phyloP scores from a whole-genome alignment of 1,140 invertebrate genomes.

The Drosophila biarmipes region DNA sequence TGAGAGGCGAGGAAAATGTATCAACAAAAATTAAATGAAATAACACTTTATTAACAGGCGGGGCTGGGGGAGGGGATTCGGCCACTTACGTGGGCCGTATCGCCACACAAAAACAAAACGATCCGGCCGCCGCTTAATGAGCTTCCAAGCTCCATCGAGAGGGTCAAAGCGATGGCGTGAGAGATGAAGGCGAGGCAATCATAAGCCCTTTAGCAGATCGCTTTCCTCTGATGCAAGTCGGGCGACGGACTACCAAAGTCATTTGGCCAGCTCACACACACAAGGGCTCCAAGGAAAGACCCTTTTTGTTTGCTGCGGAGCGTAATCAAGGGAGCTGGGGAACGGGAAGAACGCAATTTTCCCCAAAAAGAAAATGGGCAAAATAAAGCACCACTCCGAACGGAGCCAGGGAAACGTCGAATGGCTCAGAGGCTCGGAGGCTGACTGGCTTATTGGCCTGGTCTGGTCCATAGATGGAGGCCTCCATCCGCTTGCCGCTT shows the following conservation, averaged over 20 bases:
- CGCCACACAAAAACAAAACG: slow-evolving; percentile 55
- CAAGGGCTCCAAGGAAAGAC: background rate
- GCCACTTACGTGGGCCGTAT: slow-evolving; percentile 61
- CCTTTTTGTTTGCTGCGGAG: slow-evolving; percentile 24
- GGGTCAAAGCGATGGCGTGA: slow-evolving; percentile 43
- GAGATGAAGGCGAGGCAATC: slow-evolving; percentile 55
- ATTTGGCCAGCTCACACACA: background rate
- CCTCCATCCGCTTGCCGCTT: slow-evolving; percentile 36
- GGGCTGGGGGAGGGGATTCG: slow-evolving; percentile 1
- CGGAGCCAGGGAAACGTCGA: slow-evolving; percentile 20
- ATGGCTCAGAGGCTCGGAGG: slow-evolving; percentile 25
- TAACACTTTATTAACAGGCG: slow-evolving; percentile 70
- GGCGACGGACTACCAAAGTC: background rate
- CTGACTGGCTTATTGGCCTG: slow-evolving; percentile 24
- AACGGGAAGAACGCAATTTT: slow-evolving; percentile 48
- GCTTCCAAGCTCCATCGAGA: slow-evolving; percentile 33
- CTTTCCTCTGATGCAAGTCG: slow-evolving; percentile 22
- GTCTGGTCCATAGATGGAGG: slow-evolving; percentile 41
- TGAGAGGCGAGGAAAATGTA: slow-evolving; percentile 20
- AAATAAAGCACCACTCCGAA: slow-evolving; percentile 23
- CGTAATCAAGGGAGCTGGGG: slow-evolving; percentile 42
- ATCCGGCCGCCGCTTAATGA: slow-evolving; percentile 67
- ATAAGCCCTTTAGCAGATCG: slow-evolving; percentile 43
- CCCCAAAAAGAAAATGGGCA: slow-evolving; percentile 51
- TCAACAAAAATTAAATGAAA: slow-evolving; percentile 59